A percentile compares a stretch with the other conserved stretches of the same genome.
Conservation (phyloP, 2,888 invertebrate genomes). For the Sarcophaga variegata region DNA sequence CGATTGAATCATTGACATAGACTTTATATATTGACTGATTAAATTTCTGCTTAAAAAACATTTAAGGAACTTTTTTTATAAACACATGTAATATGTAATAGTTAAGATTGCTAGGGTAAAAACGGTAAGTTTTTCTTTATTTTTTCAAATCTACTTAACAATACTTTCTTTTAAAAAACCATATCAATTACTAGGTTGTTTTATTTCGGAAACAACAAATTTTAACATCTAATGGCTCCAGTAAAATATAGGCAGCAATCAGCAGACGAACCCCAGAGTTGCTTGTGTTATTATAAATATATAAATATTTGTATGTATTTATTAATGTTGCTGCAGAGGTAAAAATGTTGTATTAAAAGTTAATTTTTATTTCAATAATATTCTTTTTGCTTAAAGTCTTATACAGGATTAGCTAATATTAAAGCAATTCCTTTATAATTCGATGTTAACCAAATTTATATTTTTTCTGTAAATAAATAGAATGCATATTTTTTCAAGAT, state of each 20-base stretch:
- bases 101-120: conserved; percentile 19
- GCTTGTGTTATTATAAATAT: conserved; percentile 31
- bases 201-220: conserved; percentile 35
- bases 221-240: conserved; percentile 46
- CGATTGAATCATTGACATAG: conserved; percentile 75
- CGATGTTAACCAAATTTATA: neutral
- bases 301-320: neutral
- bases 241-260: conserved; percentile 23
- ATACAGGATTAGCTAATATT: neutral
- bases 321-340: conserved; percentile 50
- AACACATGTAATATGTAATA: neutral
- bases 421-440: neutral
- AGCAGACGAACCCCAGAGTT: conserved; percentile 44
- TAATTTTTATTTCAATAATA: conserved; percentile 27
- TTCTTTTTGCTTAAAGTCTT: conserved; percentile 9
- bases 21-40: conserved; percentile 35
- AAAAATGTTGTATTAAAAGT: conserved; percentile 48
- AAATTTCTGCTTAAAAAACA: conserved; percentile 34
- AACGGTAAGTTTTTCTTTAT: neutral
- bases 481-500: conserved; percentile 4
- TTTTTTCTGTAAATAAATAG: conserved; percentile 10
- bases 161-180: neutral
- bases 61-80: conserved; percentile 54
- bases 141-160: conserved; percentile 39
- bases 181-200: conserved; percentile 14